These are phyloP conservation scores for Euzophera pinguis DNA, from an alignment of 2,888 invertebrate genomes.

Conservation along the genomic window DNA sequence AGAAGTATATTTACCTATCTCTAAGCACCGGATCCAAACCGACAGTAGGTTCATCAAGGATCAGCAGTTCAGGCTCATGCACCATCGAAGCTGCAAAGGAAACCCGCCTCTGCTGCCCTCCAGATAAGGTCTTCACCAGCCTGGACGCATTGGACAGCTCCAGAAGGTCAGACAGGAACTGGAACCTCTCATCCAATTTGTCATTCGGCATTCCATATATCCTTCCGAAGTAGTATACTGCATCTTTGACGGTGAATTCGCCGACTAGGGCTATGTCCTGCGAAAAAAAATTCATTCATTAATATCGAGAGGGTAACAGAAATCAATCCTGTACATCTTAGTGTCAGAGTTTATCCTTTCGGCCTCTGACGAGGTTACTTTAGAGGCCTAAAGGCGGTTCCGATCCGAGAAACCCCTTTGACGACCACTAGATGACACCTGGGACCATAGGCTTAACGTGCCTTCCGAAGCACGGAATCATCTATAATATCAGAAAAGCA, in stretches of 20 bases:
- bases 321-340: no score
- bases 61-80: conserved; percentile 92
- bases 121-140: conserved; percentile 86
- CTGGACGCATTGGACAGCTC: conserved; percentile 86
- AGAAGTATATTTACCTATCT: conserved; percentile 82
- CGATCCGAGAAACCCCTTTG: no score
- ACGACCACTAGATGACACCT: no score
- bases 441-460: no score
- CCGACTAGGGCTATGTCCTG: conserved; percentile 89
- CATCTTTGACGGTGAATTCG: conserved; percentile 90
- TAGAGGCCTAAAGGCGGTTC: no score
- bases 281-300: no score
- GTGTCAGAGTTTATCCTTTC: no score
- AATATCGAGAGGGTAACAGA: no score
- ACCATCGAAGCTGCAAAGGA: conserved; percentile 94
- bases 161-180: conserved; percentile 84
- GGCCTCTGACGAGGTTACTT: no score
- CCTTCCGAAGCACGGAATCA: no score
- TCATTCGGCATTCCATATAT: conserved; percentile 87
- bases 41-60: conserved; percentile 96
- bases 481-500: no score
- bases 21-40: conserved; percentile 94
- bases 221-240: conserved; percentile 91
- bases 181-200: conserved; percentile 82
- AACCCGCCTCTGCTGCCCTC: conserved; percentile 94